Evolutionary conservation across 2,888 invertebrate species (phyloP), one percentile per base, ranked within the genome.

Genomic region (Pediacus dermestoides): DNA sequence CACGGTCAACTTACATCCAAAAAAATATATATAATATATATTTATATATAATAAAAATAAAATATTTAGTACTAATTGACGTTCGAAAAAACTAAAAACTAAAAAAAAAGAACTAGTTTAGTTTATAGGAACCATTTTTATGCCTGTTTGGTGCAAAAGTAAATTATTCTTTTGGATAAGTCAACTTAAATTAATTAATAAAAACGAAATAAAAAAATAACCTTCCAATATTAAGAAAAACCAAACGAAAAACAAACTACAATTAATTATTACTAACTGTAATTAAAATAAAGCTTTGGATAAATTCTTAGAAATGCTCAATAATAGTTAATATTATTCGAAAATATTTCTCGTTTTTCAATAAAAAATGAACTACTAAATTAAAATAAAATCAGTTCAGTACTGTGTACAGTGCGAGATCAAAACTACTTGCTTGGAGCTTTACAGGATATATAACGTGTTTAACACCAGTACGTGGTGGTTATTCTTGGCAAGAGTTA

Each of bases 401-500:
- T 64, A 65, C 60, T 60, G 60, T 61, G 54, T 60, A 63, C 60
- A 63, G 61, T 65, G 66, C 61, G 70, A 70, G 70, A 70, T 70
- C 70, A 68, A 64, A 65, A 54, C 65, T 66, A 64, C 65, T 66
- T 65, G 64, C 63, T 57, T 60, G 55, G 58, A 70, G 71, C 72
- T 82, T 85, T 85, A 88, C 75, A 87, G 82, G 78, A 90, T 88
- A 77, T 90, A 90, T 67, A 91, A 81, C 61, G 90, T 91, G 77
- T 91, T 89, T 73, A 95, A 80, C 70, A 96, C 91, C 72, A 96
- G 82, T 64, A 96, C 95, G 73, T 95, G 93, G 74, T 96, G 95
- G 76, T 96, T 96, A 77, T 95, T 96, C 78, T 96, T 96, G 69
- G 95, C 95, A 74, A 96, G 75, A 52, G 95, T 92, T 57, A 92